Evolutionary conservation across 2,888 invertebrate genomes (phyloP).

Genomic region (Amblyteles armatorius): DNA sequence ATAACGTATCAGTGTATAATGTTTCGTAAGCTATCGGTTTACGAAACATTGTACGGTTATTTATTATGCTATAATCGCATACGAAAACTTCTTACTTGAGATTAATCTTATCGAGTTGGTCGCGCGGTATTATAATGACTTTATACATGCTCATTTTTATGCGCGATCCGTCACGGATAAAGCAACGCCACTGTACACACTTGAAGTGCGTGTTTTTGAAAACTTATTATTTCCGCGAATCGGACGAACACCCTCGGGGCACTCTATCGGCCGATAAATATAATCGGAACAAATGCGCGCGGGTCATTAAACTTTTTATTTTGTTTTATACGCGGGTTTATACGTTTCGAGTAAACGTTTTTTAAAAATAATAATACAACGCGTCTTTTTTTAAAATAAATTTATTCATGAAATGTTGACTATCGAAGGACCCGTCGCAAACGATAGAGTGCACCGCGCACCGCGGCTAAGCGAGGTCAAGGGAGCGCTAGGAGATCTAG

Average conservation of each 20-base stretch:
- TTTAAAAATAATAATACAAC: neutral
- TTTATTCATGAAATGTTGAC: neutral
- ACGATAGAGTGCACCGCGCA: neutral
- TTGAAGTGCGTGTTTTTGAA: neutral
- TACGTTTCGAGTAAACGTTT: neutral
- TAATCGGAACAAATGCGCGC: conserved; percentile 32
- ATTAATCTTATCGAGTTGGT: conserved; percentile 74
- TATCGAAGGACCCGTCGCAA: neutral
- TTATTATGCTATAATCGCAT: neutral
- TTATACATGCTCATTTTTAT: conserved; percentile 77
- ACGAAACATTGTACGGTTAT: neutral
- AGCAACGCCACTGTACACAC: conserved; percentile 32
- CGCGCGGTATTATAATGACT: conserved; percentile 77
- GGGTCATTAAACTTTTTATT: conserved; percentile 38
- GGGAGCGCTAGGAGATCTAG: conserved; percentile 57
- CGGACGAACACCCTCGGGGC: conserved; percentile 12
- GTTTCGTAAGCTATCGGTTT: neutral
- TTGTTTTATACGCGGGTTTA: neutral
- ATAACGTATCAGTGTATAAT: neutral
- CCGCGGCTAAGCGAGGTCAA: conserved; percentile 13
- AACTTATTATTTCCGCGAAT: conserved; percentile 13
- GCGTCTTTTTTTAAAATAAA: too few species aligned
- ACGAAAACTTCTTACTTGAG: conserved; percentile 75
- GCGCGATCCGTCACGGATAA: conserved; percentile 30
- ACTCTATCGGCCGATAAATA: conserved; percentile 41